Evolutionary conservation across 2,113 vertebrate genomes (phyloP), one percentile per base, ranked within the genome.

Genomic region (Dicentrarchus labrax): DNA sequence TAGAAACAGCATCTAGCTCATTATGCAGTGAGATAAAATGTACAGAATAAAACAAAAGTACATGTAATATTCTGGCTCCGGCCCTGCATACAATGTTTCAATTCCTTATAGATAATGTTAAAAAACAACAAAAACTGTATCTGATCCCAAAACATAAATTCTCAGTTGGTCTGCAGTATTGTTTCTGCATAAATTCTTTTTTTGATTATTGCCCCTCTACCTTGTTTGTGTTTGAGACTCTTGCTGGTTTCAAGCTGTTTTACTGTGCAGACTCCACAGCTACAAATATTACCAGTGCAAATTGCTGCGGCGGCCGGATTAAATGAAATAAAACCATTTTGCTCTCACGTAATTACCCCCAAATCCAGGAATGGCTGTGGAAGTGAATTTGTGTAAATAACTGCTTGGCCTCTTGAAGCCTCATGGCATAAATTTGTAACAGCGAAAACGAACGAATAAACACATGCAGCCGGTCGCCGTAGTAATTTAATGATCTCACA

Each of bases 401-500:
- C 92, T 93, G 91, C 89, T 92, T 92, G 92, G 87, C 87, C 94
- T 89, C 75, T 90, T 84, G 65, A 79, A 91, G 94, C 94, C 94
- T 94, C 87, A 10, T 92, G 95, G 95, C 91, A 85, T 93, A 93
- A 93, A 93, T 94, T 91, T 94, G 88, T 56, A 89, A 84, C 70
- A 61, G 83, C 72, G 51, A 24, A 91, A 90, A 88, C 68, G 62
- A 88, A 89, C 62, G 54, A 92, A 95, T 90, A 93, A 92, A 91
- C 84, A 92, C 88, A 86, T 76, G 72, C 92, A 89, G 94, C 89
- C 83, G 76, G 86, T 91, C 76, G 89, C 91, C 30, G 59, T 85
- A 72, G 90, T 92, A 94, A 95, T 95, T 95, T 94, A 96, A 96
- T 95, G 95, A 96, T 95, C 94, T 91, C 87, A 89, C 86, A 86